Evolutionary conservation across 2,888 invertebrate genomes (phyloP).

Genomic region (Pristionchus entomophagus): DNA sequence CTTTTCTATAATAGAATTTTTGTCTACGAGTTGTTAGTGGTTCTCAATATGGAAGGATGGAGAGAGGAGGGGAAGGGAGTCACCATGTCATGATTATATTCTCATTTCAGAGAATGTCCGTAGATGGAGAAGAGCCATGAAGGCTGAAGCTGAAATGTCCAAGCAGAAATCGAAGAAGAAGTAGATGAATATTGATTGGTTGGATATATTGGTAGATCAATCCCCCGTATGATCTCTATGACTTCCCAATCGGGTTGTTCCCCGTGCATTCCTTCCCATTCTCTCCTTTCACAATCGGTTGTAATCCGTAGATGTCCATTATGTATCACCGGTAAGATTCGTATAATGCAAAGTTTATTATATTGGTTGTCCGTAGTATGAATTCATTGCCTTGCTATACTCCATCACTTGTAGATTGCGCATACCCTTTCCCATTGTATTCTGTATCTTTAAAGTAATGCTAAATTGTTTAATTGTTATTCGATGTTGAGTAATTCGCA

Average conservation of each 20-base stretch:
- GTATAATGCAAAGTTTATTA: slow-evolving; percentile 7
- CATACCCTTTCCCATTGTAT: neutral
- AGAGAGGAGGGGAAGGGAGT: no score
- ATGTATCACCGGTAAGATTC: slow-evolving; percentile 17
- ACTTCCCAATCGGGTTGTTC: slow-evolving; percentile 6
- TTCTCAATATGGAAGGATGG: neutral
- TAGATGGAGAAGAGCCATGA: slow-evolving; percentile 36
- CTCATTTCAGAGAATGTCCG: slow-evolving; percentile 44
- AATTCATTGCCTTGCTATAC: slow-evolving; percentile 19
- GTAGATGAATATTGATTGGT: neutral
- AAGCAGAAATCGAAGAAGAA: slow-evolving; percentile 37
- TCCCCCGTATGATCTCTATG: neutral
- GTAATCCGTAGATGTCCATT: slow-evolving; percentile 17
- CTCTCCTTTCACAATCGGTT: slow-evolving; percentile 8
- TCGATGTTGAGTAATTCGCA: neutral
- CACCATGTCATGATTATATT: neutral
- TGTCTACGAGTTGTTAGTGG: neutral
- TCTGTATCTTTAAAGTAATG: neutral
- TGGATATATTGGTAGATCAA: neutral
- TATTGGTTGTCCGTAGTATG: slow-evolving; percentile 27
- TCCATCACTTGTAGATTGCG: slow-evolving; percentile 31
- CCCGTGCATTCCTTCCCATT: slow-evolving; percentile 12
- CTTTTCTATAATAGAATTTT: neutral
- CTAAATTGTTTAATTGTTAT: slow-evolving; percentile 5
- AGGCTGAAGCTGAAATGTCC: slow-evolving; percentile 31